Conservation (phyloP, 1,140 invertebrate genomes). For the Lepidotrigona ventralis region DNA sequence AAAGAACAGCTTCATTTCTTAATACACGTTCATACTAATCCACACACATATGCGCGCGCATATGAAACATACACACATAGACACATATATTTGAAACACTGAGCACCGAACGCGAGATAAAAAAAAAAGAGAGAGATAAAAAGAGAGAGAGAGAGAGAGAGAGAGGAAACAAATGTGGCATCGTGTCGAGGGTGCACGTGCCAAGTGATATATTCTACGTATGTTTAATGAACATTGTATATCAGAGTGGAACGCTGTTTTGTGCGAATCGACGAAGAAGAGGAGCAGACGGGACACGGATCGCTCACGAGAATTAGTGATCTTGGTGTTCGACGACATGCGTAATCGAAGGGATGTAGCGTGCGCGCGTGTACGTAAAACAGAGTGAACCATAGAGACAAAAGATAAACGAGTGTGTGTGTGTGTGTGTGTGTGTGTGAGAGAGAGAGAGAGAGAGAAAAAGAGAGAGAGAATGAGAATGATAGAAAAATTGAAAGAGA, state of each 20-base stretch:
- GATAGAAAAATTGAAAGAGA: not conserved
- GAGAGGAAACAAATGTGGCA: conserved; percentile 67
- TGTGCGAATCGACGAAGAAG: conserved; percentile 49
- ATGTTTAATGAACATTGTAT: conserved; percentile 64
- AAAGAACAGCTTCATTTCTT: conserved; percentile 40
- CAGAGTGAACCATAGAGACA: not conserved
- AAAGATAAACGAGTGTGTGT: not conserved
- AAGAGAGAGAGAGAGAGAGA: conserved; percentile 3
- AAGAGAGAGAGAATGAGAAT: not conserved
- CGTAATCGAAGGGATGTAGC: not conserved
- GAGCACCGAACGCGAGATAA: not conserved
- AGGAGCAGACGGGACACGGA: conserved; percentile 22
- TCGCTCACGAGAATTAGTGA: conserved; percentile 34
- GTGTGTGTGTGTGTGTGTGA: not conserved
- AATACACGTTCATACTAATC: not conserved
- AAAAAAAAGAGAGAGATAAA: not conserved
- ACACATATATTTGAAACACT: not conserved
- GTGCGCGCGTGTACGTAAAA: not conserved
- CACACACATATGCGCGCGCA: not conserved
- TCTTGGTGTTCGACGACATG: conserved; percentile 8
- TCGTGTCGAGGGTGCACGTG: conserved; percentile 73
- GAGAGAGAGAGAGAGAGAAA: not conserved
- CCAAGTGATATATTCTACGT: conserved; percentile 71
- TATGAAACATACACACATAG: not conserved
- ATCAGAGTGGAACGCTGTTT: conserved; percentile 66